Conservation (phyloP, 1,140 invertebrate genomes). For the Nasonia vitripennis region DNA sequence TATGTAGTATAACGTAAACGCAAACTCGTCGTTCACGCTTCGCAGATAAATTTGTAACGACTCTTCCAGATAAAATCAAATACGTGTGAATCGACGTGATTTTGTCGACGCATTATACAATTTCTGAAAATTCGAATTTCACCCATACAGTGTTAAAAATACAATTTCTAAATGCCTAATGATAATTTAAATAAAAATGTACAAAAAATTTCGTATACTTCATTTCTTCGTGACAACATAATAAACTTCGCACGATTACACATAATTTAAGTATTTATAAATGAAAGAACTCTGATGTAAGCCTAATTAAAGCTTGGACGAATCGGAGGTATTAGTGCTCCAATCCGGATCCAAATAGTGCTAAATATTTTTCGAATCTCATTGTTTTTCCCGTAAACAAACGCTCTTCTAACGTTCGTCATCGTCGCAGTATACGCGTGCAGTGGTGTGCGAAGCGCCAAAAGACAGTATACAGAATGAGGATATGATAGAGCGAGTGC, state of each 20-base stretch:
- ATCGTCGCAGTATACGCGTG: background rate
- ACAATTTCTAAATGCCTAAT: conserved; percentile 21
- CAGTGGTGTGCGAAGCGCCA: background rate
- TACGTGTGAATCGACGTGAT: background rate
- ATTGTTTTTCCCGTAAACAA: background rate
- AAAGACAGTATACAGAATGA: background rate
- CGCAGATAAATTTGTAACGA: background rate
- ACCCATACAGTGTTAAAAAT: background rate
- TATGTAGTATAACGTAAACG: too few relatives aligned
- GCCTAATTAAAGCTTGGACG: conserved; percentile 45
- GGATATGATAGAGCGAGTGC: conserved; percentile 1
- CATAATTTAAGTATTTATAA: conserved; percentile 28
- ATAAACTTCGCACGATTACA: background rate
- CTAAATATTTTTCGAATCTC: conserved; percentile 20
- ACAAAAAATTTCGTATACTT: conserved; percentile 13
- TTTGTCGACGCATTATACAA: background rate
- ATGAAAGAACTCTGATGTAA: conserved; percentile 29
- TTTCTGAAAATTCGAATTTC: background rate
- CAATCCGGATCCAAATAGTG: conserved; percentile 44
- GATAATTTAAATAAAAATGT: conserved; percentile 25
- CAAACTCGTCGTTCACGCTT: background rate
- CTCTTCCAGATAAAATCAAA: background rate
- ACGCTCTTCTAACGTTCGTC: background rate
- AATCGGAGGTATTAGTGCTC: conserved; percentile 4
- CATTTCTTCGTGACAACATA: background rate